Conservation (phyloP, 2,888 invertebrate genomes). For the Nomada fabriciana region DNA sequence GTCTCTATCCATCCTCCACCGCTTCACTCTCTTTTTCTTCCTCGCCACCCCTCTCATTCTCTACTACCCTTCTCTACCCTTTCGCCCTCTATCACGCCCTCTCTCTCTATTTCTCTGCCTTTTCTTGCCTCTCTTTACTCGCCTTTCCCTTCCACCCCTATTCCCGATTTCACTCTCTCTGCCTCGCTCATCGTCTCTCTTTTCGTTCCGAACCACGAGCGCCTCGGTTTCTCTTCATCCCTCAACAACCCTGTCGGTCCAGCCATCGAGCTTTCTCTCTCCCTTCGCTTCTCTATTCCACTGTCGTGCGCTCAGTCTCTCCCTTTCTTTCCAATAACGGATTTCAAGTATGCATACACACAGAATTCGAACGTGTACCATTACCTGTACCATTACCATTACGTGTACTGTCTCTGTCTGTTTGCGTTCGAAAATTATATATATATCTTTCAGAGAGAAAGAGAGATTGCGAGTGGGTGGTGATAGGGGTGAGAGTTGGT, state of each 20-base stretch:
- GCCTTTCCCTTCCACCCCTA: background rate
- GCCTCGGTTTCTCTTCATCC: constrained; percentile 13
- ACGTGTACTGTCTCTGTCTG: constrained; percentile 47
- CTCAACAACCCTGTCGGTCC: constrained; percentile 25
- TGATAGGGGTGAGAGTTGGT: constrained; percentile 11
- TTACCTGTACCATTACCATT: constrained; percentile 18
- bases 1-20: constrained; percentile 37
- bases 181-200: constrained; percentile 19
- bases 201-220: background rate
- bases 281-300: background rate
- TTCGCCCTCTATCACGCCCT: background rate
- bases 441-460: constrained; percentile 7
- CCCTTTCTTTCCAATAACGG: constrained; percentile 28
- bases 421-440: constrained; percentile 3
- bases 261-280: constrained; percentile 19
- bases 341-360: constrained; percentile 49
- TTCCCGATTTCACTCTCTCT: constrained; percentile 33
- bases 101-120: constrained; percentile 4
- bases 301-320: background rate
- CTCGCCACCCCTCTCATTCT: background rate
- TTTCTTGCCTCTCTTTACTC: constrained; percentile 8
- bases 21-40: constrained; percentile 26
- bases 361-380: constrained; percentile 36
- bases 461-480: constrained; percentile 4
- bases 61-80: background rate